A percentile compares a stretch with the other conserved stretches of the same genome.
These are phyloP conservation scores for Rhagologus leucostigma DNA, from an alignment of 2,113 vertebrate species.

Conservation along the genomic window DNA sequence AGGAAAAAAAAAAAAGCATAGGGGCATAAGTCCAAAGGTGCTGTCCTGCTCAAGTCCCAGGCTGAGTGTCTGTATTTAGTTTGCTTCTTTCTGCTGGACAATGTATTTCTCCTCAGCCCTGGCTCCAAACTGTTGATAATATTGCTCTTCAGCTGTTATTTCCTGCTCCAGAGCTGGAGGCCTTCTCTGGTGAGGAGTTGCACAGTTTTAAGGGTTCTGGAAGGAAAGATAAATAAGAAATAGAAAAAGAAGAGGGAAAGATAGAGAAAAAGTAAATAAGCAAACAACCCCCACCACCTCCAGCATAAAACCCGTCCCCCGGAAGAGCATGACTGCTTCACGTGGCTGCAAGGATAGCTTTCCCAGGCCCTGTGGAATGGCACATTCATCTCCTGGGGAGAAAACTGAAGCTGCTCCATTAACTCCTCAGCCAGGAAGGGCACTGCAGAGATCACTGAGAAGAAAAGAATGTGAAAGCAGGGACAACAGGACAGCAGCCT, in stretches of 20 bases:
- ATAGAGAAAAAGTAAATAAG: background rate
- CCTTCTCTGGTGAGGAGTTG: background rate
- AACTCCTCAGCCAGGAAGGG: background rate
- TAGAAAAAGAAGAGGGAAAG: background rate
- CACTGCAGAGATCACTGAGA: background rate
- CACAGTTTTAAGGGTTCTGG: background rate
- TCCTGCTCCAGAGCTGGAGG: background rate
- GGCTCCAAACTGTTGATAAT: background rate
- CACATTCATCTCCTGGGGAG: background rate
- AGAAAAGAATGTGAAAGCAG: background rate
- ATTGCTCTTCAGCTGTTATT: background rate
- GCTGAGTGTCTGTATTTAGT: background rate
- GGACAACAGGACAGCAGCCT: background rate
- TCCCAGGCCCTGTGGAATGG: background rate
- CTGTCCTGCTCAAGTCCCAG: background rate
- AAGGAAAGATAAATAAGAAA: background rate
- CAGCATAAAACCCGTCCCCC: background rate
- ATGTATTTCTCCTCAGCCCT: background rate
- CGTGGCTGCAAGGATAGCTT: background rate
- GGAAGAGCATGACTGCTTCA: background rate
- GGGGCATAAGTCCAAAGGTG: fast-evolving
- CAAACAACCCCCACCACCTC: background rate
- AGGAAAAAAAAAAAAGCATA: fast-evolving
- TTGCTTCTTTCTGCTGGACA: background rate
- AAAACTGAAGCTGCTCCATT: background rate